phyloP scores from a whole-genome alignment of 2,113 vertebrate genomes.

The Chaetorhynchus papuensis region DNA sequence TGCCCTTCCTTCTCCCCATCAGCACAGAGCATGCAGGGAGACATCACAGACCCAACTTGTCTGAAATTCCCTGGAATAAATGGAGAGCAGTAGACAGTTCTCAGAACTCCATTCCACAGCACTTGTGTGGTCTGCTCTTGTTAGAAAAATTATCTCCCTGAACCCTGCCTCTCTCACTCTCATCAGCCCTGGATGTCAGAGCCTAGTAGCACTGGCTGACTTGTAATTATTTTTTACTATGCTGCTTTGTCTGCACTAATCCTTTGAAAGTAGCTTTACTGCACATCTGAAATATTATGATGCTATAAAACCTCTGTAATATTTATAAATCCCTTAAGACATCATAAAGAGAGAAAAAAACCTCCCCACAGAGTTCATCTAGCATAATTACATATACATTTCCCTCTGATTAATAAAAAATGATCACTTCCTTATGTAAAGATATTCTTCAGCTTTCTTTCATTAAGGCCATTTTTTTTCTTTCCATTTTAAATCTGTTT shows the following conservation, averaged over 20 bases:
- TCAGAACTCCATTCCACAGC: conserved; percentile 19
- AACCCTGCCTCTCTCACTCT: conserved; percentile 46
- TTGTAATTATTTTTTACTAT: conserved; percentile 80
- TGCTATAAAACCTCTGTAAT: conserved; percentile 76
- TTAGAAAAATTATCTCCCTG: conserved; percentile 55
- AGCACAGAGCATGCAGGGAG: background rate
- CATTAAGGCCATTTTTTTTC: conserved; percentile 40
- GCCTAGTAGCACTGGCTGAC: conserved; percentile 56
- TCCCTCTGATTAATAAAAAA: conserved; percentile 81
- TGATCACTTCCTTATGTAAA: conserved; percentile 74
- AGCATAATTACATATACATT: conserved; percentile 79
- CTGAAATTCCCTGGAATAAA: conserved; percentile 23
- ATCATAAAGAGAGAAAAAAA: conserved; percentile 73
- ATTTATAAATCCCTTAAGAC: conserved; percentile 83
- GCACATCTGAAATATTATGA: conserved; percentile 71
- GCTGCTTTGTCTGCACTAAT: conserved; percentile 76
- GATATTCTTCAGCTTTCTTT: conserved; percentile 63
- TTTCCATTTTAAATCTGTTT: conserved; percentile 49
- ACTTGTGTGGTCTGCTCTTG: conserved; percentile 60
- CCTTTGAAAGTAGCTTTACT: conserved; percentile 79
- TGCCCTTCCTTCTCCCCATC: background rate
- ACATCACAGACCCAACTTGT: background rate
- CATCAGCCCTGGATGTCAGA: conserved; percentile 60
- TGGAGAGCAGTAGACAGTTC: background rate
- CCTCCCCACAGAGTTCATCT: conserved; percentile 75